Conservation (phyloP, 2,113 vertebrate genomes). For the Alligator mississippiensis region DNA sequence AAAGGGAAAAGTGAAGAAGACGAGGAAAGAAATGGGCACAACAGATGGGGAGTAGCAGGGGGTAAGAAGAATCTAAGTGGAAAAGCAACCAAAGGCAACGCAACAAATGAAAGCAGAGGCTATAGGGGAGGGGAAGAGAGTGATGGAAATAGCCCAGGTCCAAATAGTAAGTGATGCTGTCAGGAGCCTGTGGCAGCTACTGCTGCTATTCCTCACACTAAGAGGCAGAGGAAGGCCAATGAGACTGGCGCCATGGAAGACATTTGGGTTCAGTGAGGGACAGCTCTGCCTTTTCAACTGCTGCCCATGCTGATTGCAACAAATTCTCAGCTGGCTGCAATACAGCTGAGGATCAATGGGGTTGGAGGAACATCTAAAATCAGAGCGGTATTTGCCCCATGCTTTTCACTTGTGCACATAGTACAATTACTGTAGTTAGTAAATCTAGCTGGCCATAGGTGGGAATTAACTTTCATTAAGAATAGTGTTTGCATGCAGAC, state of each 20-base stretch:
- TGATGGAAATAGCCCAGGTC: background rate
- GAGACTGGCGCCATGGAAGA: background rate
- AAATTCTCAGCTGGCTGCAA: background rate
- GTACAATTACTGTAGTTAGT: background rate
- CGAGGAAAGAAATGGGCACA: background rate
- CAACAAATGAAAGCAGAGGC: background rate
- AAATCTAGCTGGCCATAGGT: background rate
- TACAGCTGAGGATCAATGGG: background rate
- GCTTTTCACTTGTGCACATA: background rate
- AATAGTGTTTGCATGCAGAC: background rate
- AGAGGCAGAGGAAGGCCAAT: background rate
- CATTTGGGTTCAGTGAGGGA: background rate
- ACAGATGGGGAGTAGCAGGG: background rate
- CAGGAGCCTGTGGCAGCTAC: background rate
- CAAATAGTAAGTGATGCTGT: background rate
- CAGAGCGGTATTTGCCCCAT: rapidly evolving
- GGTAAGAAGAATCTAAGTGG: background rate
- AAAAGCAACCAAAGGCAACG: background rate
- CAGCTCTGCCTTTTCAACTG: background rate
- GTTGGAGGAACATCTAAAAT: background rate
- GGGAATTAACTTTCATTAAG: background rate
- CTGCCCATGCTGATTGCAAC: background rate
- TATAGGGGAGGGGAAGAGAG: background rate
- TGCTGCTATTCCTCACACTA: too few species aligned
- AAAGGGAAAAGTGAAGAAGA: background rate